These are phyloP conservation scores for Microtus richardsoni DNA, from an alignment of 2,113 vertebrate species.

Conservation along the genomic window DNA sequence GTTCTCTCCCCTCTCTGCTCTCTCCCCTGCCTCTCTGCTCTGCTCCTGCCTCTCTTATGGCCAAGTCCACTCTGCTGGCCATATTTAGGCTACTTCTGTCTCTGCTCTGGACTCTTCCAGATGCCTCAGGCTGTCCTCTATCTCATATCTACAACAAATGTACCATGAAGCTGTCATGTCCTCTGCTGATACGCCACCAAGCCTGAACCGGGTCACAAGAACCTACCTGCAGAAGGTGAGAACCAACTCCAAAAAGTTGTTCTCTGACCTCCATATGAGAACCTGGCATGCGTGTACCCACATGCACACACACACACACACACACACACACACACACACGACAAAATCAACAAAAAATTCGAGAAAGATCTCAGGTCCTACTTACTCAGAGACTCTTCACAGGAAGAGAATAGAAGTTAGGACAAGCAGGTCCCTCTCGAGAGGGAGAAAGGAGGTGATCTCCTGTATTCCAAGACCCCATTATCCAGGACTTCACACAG, in stretches of 20 bases:
- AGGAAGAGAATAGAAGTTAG: background rate
- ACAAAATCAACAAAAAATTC: background rate
- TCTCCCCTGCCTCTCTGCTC: background rate
- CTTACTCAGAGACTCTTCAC: background rate
- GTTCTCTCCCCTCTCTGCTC: no score
- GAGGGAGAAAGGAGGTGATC: background rate
- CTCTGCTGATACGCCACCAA: background rate
- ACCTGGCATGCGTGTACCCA: background rate
- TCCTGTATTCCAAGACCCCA: no score
- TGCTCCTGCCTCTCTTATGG: background rate
- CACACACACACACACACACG: no score
- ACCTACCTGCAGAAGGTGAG: background rate
- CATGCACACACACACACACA: background rate
- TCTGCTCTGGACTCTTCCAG: background rate
- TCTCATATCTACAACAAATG: background rate
- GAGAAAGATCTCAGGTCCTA: background rate
- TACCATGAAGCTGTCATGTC: background rate
- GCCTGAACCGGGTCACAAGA: background rate
- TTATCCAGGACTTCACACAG: background rate
- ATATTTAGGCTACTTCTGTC: background rate
- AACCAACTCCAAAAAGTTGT: background rate
- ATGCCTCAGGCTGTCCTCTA: background rate
- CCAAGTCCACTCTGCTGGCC: background rate
- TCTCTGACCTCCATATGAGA: background rate
- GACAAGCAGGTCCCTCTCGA: background rate